Conservation (phyloP, 2,888 invertebrate species). For the Elmis aenea region DNA sequence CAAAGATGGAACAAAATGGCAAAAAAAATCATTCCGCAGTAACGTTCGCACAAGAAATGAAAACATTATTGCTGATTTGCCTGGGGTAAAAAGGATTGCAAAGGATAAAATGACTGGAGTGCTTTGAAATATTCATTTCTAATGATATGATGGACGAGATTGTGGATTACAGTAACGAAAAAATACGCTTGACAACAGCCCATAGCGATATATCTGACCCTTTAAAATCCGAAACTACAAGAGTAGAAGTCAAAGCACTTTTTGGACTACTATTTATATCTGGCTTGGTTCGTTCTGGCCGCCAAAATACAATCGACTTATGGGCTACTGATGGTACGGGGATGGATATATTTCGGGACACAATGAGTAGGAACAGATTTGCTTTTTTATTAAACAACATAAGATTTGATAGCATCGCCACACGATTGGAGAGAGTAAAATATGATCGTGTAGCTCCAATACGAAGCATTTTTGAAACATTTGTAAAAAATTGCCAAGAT, state of each 20-base stretch:
- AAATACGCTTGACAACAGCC: not conserved
- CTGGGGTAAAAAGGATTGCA: not conserved
- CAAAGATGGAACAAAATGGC: not conserved
- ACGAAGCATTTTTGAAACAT: not conserved
- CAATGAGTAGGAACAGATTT: constrained; percentile 6
- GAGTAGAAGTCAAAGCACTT: not conserved
- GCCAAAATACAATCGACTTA: constrained; percentile 1
- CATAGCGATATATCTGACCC: not conserved
- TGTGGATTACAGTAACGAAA: not conserved
- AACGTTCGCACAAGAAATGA: constrained; percentile 1
- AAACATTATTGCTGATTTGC: not conserved
- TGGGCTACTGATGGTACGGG: constrained; percentile 3
- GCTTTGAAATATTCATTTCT: not conserved
- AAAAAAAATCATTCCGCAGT: not conserved
- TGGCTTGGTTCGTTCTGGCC: constrained; percentile 2
- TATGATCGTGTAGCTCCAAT: not conserved
- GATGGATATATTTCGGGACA: constrained; percentile 3
- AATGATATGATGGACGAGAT: not conserved
- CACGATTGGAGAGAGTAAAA: not conserved
- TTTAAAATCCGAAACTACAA: not conserved
- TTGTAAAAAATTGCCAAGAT: not conserved
- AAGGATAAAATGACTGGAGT: no score
- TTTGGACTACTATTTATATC: constrained; percentile 3
- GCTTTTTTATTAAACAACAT: not conserved
- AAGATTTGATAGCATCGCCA: not conserved